A percentile compares a stretch with the other conserved stretches of the same genome.
These are phyloP conservation scores for Agrypnia vestita DNA, from an alignment of 1,140 invertebrate genomes.

Conservation along the genomic window DNA sequence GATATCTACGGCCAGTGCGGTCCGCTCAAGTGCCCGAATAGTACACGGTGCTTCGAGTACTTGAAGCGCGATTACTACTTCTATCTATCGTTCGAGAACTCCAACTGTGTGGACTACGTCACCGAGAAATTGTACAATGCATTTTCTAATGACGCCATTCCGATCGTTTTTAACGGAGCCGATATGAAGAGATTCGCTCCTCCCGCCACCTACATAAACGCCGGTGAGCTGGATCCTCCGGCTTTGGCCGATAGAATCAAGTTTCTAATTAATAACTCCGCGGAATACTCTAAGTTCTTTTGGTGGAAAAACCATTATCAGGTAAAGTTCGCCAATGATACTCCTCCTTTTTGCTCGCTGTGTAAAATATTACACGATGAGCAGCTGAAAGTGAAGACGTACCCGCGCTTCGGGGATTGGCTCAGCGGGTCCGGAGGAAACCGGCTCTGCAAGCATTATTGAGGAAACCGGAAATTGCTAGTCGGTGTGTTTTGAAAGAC, in stretches of 20 bases:
- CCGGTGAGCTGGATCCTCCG: constrained; percentile 47
- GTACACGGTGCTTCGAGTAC: constrained; percentile 65
- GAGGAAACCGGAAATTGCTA: too few species aligned
- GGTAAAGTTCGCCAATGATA: neutral
- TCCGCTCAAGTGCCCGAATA: constrained; percentile 62
- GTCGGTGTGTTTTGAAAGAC: too few species aligned
- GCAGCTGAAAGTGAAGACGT: neutral
- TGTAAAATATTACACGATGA: constrained; percentile 25
- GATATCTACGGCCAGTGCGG: constrained; percentile 81
- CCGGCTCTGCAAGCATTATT: too few species aligned
- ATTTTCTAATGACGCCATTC: constrained; percentile 68
- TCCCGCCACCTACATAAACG: constrained; percentile 76
- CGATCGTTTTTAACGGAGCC: constrained; percentile 74
- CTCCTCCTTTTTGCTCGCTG: constrained; percentile 6
- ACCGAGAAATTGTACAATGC: constrained; percentile 75
- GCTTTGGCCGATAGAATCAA: constrained; percentile 72
- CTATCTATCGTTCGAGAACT: constrained; percentile 79
- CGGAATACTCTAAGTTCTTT: constrained; percentile 72
- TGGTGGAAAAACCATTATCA: constrained; percentile 68
- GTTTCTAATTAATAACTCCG: constrained; percentile 67
- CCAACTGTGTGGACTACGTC: constrained; percentile 73
- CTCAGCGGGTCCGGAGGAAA: neutral
- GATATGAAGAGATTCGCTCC: constrained; percentile 73
- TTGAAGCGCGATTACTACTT: constrained; percentile 75
- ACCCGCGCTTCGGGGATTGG: constrained; percentile 5